Conservation (phyloP, 2,888 invertebrate species). For the Orchesellides sinensis region DNA sequence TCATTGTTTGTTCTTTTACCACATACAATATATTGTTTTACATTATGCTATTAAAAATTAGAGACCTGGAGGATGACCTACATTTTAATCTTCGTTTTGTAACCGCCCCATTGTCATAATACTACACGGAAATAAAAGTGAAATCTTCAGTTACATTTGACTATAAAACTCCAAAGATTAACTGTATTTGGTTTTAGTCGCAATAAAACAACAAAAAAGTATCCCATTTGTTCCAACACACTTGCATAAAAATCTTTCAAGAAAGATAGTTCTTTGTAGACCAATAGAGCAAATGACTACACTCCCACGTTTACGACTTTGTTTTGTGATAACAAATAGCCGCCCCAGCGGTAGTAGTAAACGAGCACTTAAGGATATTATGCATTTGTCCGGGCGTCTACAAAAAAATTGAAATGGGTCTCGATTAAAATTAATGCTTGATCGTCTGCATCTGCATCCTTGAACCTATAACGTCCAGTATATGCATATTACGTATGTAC, state of each 20-base stretch:
- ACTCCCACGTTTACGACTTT: neutral
- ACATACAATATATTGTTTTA: too few species aligned
- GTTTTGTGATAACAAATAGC: constrained; percentile 6
- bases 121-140: too few species aligned
- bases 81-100: neutral
- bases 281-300: neutral
- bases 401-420: constrained; percentile 39
- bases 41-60: too few species aligned
- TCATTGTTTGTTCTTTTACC: constrained; percentile 1
- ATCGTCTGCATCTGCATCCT: constrained; percentile 10
- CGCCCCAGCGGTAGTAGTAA: constrained; percentile 37
- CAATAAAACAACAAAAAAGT: neutral
- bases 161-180: too few species aligned
- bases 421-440: constrained; percentile 46
- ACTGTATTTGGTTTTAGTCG: neutral
- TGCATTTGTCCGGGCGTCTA: constrained; percentile 26
- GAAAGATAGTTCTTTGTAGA: too few species aligned
- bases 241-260: too few species aligned
- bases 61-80: too few species aligned
- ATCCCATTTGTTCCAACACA: too few species aligned
- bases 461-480: constrained; percentile 34
- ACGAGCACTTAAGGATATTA: neutral
- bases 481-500: too few species aligned
- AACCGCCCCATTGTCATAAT: too few species aligned
- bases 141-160: too few species aligned